Conservation (phyloP, 2,888 invertebrate species). For the Trachelus tabidus region DNA sequence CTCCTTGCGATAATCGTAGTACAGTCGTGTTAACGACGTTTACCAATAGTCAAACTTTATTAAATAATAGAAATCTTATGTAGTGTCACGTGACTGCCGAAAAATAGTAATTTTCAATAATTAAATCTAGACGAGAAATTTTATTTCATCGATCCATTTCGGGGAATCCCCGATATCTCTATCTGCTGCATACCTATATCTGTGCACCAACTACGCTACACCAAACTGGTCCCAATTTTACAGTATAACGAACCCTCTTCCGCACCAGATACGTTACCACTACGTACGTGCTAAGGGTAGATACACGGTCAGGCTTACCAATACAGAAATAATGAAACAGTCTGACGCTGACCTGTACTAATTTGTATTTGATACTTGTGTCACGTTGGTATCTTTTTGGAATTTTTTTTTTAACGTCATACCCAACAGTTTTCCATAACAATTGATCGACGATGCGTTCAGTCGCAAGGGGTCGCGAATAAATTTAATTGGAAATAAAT, state of each 20-base stretch:
- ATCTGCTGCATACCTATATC: background rate
- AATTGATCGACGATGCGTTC: conserved; percentile 16
- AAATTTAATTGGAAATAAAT: background rate
- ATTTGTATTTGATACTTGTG: conserved; percentile 16
- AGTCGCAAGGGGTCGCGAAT: background rate
- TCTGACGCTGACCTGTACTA: conserved; percentile 7
- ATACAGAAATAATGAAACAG: background rate
- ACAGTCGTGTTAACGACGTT: no score
- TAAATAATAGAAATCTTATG: no score
- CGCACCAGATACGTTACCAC: background rate
- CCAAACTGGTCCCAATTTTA: background rate
- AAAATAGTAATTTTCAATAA: no score
- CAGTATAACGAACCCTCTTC: background rate
- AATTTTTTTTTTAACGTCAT: background rate
- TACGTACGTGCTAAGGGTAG: background rate
- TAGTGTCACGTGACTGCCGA: no score
- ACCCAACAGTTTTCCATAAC: conserved; percentile 4
- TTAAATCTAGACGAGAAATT: no score
- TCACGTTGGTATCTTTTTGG: background rate
- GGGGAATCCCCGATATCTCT: background rate
- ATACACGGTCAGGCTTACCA: no score
- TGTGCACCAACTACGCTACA: background rate
- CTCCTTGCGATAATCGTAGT: background rate
- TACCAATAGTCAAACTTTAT: no score
- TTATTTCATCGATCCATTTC: no score